Percentiles rank a stretch among this genome's conserved stretches.
Evolutionary conservation across 2,797 vertebrate species (phyloP).

Genomic region (Premnoplex brunnescens): DNA sequence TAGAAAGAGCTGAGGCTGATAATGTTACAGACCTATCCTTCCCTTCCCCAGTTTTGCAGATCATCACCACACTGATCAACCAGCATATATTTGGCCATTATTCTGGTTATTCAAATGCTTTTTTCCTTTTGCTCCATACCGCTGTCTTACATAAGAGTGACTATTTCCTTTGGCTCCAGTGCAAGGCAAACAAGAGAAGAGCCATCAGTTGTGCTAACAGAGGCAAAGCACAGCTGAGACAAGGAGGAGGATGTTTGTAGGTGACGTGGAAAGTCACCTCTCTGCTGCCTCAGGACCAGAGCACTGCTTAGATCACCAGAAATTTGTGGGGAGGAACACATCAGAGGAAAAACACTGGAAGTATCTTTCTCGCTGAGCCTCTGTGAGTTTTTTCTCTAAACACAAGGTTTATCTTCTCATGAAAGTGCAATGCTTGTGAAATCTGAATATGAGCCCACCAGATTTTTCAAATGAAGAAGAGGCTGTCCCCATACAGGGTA

Average conservation of each 20-base stretch:
- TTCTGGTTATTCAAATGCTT: background rate
- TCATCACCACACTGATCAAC: background rate
- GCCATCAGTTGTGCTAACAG: background rate
- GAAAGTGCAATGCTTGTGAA: background rate
- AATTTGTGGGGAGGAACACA: background rate
- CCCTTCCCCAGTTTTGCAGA: background rate
- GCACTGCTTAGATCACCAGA: background rate
- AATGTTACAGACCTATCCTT: background rate
- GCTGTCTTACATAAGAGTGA: background rate
- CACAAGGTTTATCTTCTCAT: background rate
- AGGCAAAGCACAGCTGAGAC: background rate
- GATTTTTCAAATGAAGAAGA: background rate
- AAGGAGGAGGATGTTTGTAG: background rate
- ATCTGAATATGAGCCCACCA: background rate
- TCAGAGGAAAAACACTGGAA: background rate
- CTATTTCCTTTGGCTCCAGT: background rate
- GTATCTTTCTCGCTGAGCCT: background rate
- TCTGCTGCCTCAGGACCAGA: background rate
- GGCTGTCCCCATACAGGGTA: background rate
- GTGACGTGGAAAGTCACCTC: background rate
- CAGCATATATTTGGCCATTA: background rate
- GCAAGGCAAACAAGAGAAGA: background rate
- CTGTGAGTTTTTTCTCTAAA: background rate
- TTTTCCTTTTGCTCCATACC: background rate
- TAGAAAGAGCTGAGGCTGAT: background rate